Evolutionary conservation across 1,140 invertebrate species (phyloP), one percentile per base, ranked within the genome.

Genomic region (Streblospio benedicti): DNA sequence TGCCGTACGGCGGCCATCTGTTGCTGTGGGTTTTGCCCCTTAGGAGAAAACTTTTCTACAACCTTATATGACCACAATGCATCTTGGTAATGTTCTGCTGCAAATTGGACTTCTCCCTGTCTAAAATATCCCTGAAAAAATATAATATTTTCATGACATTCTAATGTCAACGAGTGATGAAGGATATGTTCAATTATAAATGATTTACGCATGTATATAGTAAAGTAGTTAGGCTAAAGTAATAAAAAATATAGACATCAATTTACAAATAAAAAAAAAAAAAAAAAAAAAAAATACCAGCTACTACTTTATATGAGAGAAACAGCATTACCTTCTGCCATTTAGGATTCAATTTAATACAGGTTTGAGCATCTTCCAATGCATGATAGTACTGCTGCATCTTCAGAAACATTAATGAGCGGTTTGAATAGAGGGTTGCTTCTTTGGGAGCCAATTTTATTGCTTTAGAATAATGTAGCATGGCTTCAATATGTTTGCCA

Each of bases 391-490:
- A 88, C 69, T 88, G 87, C 62, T 87, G 82, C 64, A 87, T 76
- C 72, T 87, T 88, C 16, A 90, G 76, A 75, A 89, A 90, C 23
- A 86, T 86, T 66, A 85, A 82, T 2, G 88, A 90, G 70, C 89
- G 79, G 72, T 90, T 90, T 69, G 87, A 89, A 71, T 87, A 87
- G 3, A 90, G 71, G 5, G 84, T 79, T 73, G 83, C 84, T 77
- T 89, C 88, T 49, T 79, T 80, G 28, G 83, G 82, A 66, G 89
- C 86, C 57, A 85, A 71, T 78, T 88, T 87, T 67, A 90, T 84
- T 1, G 87, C 88, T 70, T 88, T 83, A 14, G 86, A 87, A 70
- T 90, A 90, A 77, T 89, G 85, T 52, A 90, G 75, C 57, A 88
- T 81, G 20, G 89, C 88, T 76, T 89, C 87, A 64, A 83, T 82